Percentiles rank a stretch among this genome's conserved stretches.
phyloP scores from a whole-genome alignment of 2,888 invertebrate genomes.

The Deilephila elpenor region DNA sequence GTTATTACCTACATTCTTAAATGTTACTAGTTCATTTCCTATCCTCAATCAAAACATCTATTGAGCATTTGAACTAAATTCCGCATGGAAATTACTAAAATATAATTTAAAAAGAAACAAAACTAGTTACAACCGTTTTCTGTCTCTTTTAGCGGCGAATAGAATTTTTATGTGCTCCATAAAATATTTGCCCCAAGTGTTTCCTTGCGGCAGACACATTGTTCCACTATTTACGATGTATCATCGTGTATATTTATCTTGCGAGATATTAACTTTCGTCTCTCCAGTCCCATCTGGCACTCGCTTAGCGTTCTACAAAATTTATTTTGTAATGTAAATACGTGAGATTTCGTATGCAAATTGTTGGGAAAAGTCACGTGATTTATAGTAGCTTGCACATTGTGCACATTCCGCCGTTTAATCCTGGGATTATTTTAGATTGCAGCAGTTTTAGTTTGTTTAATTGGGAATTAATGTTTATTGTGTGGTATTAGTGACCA shows the following conservation, averaged over 20 bases:
- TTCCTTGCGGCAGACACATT: constrained; percentile 15
- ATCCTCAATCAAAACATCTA: no score
- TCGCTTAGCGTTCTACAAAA: constrained; percentile 18
- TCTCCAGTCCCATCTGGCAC: constrained; percentile 21
- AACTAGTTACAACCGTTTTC: not conserved
- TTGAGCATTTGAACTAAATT: no score
- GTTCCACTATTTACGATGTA: constrained; percentile 17
- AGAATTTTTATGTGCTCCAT: constrained; percentile 14
- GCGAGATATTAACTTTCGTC: constrained; percentile 23
- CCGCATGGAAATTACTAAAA: no score
- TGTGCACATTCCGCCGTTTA: constrained; percentile 4
- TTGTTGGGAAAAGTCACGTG: constrained; percentile 26
- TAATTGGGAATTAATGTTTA: not conserved
- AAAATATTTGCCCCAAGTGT: constrained; percentile 23
- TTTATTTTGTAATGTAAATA: constrained; percentile 27
- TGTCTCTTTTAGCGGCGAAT: not conserved
- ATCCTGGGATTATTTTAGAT: constrained; percentile 16
- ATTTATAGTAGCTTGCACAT: constrained; percentile 20
- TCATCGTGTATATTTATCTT: constrained; percentile 22
- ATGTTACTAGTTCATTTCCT: no score
- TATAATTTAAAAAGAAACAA: not conserved
- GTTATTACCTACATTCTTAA: no score
- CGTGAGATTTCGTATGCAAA: constrained; percentile 21
- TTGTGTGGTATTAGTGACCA: no score
- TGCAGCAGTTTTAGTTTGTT: not conserved